A percentile compares a stretch with the other conserved stretches of the same genome.
phyloP scores from a whole-genome alignment of 2,888 invertebrate genomes.

The Philereme transversata region DNA sequence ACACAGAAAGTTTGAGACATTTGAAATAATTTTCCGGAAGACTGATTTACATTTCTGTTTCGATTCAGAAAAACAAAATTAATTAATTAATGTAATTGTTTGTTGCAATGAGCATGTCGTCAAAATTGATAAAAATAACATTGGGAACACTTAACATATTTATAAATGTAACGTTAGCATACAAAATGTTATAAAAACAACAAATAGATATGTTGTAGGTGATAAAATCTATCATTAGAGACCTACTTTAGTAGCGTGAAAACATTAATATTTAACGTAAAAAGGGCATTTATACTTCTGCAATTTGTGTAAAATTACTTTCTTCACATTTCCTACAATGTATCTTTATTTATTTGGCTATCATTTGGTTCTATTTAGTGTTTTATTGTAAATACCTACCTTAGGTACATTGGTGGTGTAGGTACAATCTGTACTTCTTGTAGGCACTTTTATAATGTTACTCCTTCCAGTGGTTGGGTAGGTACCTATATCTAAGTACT shows the following conservation, averaged over 20 bases:
- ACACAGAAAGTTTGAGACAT: conserved; percentile 10
- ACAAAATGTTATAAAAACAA: conserved; percentile 60
- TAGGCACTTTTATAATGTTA: conserved; percentile 43
- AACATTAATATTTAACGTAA: conserved; percentile 71
- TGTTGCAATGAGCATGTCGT: conserved; percentile 43
- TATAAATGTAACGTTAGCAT: conserved; percentile 80
- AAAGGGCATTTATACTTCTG: conserved; percentile 79
- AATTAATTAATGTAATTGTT: conserved; percentile 32
- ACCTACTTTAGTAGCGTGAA: conserved; percentile 72
- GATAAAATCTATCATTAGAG: conserved; percentile 74
- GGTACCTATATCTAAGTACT: conserved; percentile 6
- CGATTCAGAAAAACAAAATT: conserved; percentile 24
- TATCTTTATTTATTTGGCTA: conserved; percentile 55
- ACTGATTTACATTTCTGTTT: conserved; percentile 49
- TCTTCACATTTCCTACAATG: conserved; percentile 68
- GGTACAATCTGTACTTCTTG: conserved; percentile 26
- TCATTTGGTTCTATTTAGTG: conserved; percentile 36
- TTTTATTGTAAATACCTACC: conserved; percentile 35
- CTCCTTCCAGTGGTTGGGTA: conserved; percentile 54
- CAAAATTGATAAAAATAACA: conserved; percentile 65
- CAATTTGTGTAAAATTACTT: conserved; percentile 58
- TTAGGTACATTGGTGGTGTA: conserved; percentile 21
- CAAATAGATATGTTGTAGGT: conserved; percentile 77
- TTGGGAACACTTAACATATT: conserved; percentile 85
- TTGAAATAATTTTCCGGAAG: conserved; percentile 49